phyloP scores from a whole-genome alignment of 30 jellyfish, hydroid and myxozoan genomes.

The Turritopsis dohrnii region DNA sequence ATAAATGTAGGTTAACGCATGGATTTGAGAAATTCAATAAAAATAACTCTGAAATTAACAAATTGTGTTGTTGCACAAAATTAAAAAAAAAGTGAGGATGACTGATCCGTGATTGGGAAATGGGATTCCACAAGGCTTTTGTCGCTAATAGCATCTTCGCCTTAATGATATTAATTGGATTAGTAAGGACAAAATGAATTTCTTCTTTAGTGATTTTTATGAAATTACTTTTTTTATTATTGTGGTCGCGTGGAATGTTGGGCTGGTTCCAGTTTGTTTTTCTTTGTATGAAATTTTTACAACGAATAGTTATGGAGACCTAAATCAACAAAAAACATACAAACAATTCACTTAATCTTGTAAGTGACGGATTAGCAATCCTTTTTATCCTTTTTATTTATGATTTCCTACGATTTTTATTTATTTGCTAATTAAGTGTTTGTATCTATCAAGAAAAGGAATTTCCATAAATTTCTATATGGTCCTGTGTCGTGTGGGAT shows the following conservation, averaged over 20 bases:
- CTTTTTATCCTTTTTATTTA: background rate
- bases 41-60: background rate
- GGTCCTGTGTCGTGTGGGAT: background rate
- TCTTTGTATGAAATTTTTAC: background rate
- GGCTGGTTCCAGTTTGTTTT: background rate
- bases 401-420: background rate
- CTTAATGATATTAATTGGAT: background rate
- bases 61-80: background rate
- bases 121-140: background rate
- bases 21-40: background rate
- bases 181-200: background rate
- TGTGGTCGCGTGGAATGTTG: background rate
- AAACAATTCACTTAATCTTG: background rate
- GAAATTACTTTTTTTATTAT: background rate
- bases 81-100: background rate
- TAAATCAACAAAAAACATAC: background rate
- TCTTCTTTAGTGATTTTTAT: background rate
- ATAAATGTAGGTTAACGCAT: background rate
- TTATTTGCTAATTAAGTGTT: background rate
- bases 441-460: background rate
- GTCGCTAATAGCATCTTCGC: background rate
- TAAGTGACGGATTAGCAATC: background rate
- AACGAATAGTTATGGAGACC: background rate
- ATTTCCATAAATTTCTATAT: too few species aligned
- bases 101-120: background rate